Base-by-base conservation (phyloP, 2,888 invertebrate genomes). In the Neoitamus cyanurus region DNA sequence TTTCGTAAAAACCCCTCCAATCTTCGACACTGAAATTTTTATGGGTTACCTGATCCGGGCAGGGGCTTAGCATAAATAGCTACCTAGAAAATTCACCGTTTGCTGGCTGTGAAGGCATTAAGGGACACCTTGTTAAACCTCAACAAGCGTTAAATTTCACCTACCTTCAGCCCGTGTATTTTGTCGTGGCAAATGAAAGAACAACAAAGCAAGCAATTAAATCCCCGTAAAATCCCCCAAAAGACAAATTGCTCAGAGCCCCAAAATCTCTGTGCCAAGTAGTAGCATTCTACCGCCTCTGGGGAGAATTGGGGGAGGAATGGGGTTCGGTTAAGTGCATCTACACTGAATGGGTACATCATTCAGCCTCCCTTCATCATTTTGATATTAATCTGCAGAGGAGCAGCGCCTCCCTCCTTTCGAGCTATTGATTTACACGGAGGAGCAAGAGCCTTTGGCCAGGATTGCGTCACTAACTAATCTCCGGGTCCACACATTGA, bases 401-500 rank as follows among this genome's bases (percentile, higher is more conserved):
- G n/a, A 6, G 13, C 7, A 25, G 15, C 58, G 2, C 2, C 42
- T 46, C n/a, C 11, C 42, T 46, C 42, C 42, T 1, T 6, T n/a
- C n/a, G 20, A 20, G 20, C 58, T 58, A 58, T 58, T 58, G 58
- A 58, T 58, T 58, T 58, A 20, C 58, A 58, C 58, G 9, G 9
- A 25, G 58, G 2, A 58, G 25, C 58, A 58, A 15, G 20, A 20
- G 58, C 25, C 58, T 58, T 58, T 58, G 58, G 58, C 58, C 9
- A 25, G 58, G 37, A 42, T 46, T 46, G 77, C 46, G 30, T 77
- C 77, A 77, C 46, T 46, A 42, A 42, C 37, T 77, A 77, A 77
- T 77, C 77, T 77, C 77, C 77, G 46, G 77, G 37, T 42, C 20
- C 77, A 42, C 58, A 58, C 42, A 77, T 77, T 77, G 20, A 77